Conservation (phyloP, 2,113 vertebrate species). For the Oncorhynchus gorbuscha region DNA sequence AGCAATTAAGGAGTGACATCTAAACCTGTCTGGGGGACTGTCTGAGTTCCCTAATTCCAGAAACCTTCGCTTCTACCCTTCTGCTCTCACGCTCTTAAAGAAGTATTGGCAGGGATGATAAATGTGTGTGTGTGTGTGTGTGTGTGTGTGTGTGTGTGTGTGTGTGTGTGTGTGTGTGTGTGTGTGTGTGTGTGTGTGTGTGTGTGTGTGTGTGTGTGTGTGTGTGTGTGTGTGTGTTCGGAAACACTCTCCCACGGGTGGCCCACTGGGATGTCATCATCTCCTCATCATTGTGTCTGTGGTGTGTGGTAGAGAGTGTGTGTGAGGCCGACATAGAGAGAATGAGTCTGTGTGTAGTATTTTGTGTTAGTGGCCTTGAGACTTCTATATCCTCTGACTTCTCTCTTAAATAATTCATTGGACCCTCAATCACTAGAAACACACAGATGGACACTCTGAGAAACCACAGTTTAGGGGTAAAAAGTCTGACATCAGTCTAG, state of each 20-base stretch:
- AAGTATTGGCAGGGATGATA: slow-evolving; percentile 9
- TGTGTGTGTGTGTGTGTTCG: slow-evolving; percentile 21
- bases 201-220: not conserved
- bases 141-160: slow-evolving; percentile 21
- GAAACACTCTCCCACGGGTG: slow-evolving; percentile 34
- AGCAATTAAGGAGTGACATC: slow-evolving; percentile 61
- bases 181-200: not conserved
- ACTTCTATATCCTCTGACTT: slow-evolving; percentile 40
- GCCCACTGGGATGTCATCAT: slow-evolving; percentile 45
- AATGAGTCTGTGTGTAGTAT: slow-evolving; percentile 35
- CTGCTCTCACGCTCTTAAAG: slow-evolving; percentile 24
- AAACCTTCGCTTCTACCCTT: slow-evolving; percentile 19
- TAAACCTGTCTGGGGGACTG: slow-evolving; percentile 42
- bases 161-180: not conserved
- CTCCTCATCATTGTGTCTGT: slow-evolving; percentile 48
- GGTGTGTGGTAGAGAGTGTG: slow-evolving; percentile 26
- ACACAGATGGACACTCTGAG: slow-evolving; percentile 54
- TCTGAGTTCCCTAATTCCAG: slow-evolving; percentile 36
- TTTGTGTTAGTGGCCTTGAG: slow-evolving; percentile 34
- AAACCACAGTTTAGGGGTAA: slow-evolving; percentile 76
- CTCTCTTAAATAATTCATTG: slow-evolving; percentile 70
- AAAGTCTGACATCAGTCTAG: slow-evolving; percentile 79
- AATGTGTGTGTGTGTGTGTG: slow-evolving; percentile 1
- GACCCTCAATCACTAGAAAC: slow-evolving; percentile 64
- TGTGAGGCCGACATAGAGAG: slow-evolving; percentile 14